These are phyloP conservation scores for Myotis pilosus DNA, from an alignment of 2,797 vertebrate genomes.

Conservation along the genomic window DNA sequence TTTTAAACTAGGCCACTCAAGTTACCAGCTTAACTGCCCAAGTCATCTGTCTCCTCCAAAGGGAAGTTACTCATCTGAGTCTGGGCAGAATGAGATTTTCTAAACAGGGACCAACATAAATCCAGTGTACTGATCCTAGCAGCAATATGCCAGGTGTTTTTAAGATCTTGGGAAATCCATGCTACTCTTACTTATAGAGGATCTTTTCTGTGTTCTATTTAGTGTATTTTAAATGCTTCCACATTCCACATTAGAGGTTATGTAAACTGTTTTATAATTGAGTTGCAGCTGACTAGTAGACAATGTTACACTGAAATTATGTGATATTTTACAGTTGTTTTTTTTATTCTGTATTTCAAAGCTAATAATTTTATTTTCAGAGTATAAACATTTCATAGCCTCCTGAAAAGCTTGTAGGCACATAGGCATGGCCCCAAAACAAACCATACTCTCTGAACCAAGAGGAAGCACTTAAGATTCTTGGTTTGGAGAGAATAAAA, in stretches of 20 bases:
- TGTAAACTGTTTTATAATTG: background rate
- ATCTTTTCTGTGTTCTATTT: background rate
- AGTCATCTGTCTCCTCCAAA: background rate
- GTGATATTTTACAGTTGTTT: background rate
- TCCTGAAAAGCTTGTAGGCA: conserved; percentile 8
- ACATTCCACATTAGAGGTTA: background rate
- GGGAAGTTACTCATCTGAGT: background rate
- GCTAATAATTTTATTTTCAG: conserved; percentile 39
- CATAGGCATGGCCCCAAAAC: background rate
- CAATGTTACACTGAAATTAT: background rate
- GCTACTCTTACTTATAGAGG: background rate
- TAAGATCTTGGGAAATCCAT: background rate
- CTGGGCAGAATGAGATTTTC: background rate
- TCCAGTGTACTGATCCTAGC: background rate
- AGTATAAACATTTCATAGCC: background rate
- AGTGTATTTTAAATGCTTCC: background rate
- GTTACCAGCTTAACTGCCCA: background rate
- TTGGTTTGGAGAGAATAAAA: conserved; percentile 10
- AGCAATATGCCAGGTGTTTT: background rate
- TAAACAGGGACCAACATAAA: background rate
- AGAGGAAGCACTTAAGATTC: conserved; percentile 5
- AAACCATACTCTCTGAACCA: background rate
- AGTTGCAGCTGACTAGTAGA: background rate
- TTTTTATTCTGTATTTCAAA: background rate
- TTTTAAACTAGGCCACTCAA: background rate